Evolutionary conservation across 64 coral and sea anemone species (phyloP), one percentile per base, ranked within the genome.

Genomic region (Trachythela sp.): DNA sequence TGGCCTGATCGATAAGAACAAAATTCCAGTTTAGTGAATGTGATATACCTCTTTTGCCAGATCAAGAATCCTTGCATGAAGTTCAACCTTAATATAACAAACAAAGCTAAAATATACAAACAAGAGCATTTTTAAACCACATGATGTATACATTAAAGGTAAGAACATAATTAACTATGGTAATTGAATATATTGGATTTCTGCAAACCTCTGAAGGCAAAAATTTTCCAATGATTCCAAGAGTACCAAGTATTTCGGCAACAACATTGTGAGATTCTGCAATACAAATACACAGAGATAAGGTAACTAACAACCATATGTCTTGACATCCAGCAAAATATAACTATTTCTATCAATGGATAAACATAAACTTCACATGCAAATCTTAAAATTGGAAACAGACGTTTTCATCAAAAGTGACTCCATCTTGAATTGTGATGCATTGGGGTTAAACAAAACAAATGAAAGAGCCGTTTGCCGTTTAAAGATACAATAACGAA

Each of bases 211-310:
- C 96, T 36, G 94, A 83, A 83, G 54, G 77, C 86, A 71, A 88
- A 0, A 99, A 84, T 59, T 84, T 99, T 17, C 96, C 96, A 80
- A 99, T 60, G 8, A 83, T 86, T 48, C 87, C 56, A 15, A 99
- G 91, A 85, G 86, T 88, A 43, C 92, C 22, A 9, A 99, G 86
- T 75, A 99, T 93, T 48, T 99, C 88, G 84, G 91, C 56, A 32
- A 67, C 49, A 40, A 99, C 96, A 86, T 99, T 99, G 75, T 99
- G 96, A 33, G 96, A 99, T 59, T 89, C 96, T 99, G 85, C 40
- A 91, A 88, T 14, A 85, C 36, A 87, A 59, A 40, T 15, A 9
- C 22, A 88, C 15, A 36, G 20, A 43, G 60, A 24, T 50, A 8
- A 34, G 11, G 41, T 18, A n/a, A 48, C 1, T 48, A 80, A 15